These are phyloP conservation scores for Gymnocephalus cernua DNA, from an alignment of 2,113 vertebrate genomes.

Conservation along the genomic window DNA sequence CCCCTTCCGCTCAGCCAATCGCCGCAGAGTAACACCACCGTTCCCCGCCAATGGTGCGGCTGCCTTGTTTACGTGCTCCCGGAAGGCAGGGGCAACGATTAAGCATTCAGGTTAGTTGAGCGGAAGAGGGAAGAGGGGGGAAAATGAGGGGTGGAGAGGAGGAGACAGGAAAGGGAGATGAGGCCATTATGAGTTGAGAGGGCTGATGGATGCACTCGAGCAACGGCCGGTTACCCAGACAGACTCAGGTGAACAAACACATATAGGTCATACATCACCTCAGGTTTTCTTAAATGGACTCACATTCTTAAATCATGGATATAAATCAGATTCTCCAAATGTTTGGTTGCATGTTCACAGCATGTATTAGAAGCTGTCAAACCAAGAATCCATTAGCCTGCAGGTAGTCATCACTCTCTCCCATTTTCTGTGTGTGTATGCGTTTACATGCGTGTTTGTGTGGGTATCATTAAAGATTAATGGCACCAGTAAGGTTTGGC, in stretches of 20 bases:
- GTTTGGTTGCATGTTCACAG: not conserved
- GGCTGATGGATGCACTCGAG: slow-evolving; percentile 68
- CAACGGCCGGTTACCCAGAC: slow-evolving; percentile 52
- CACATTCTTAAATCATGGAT: slow-evolving; percentile 6
- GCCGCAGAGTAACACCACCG: slow-evolving; percentile 40
- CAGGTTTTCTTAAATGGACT: slow-evolving; percentile 18
- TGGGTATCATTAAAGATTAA: slow-evolving; percentile 64
- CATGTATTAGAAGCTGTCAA: slow-evolving; percentile 12
- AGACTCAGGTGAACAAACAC: slow-evolving; percentile 64
- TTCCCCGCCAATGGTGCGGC: slow-evolving; percentile 71
- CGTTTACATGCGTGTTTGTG: not conserved
- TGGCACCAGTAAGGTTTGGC: slow-evolving; percentile 32
- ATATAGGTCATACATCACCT: slow-evolving; percentile 28
- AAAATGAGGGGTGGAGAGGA: slow-evolving; percentile 21
- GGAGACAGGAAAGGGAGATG: slow-evolving; percentile 46
- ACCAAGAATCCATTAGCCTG: slow-evolving; percentile 1
- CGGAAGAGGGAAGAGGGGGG: slow-evolving; percentile 63
- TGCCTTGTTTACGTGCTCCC: slow-evolving; percentile 76
- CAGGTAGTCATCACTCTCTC: not conserved
- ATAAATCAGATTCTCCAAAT: not conserved
- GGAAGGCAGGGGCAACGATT: slow-evolving; percentile 77
- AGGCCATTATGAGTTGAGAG: slow-evolving; percentile 74
- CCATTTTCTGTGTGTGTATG: not conserved
- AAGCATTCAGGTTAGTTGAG: slow-evolving; percentile 81
- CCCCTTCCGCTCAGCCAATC: slow-evolving; percentile 69